Evolutionary conservation across 1,140 invertebrate species (phyloP).

Genomic region (Cyclargus thomasi): DNA sequence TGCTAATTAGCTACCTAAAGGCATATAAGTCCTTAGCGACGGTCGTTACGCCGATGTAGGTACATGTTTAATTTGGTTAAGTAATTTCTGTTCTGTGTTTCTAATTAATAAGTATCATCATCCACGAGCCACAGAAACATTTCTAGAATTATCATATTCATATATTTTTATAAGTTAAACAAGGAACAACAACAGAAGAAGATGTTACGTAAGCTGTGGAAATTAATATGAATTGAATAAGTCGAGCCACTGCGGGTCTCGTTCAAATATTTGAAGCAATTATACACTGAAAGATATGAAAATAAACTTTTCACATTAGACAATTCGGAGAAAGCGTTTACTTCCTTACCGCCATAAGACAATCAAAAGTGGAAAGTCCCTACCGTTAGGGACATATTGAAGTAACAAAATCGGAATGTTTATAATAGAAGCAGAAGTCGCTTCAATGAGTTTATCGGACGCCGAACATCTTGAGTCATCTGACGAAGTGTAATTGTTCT

Average conservation of each 20-base stretch:
- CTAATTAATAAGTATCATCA: conserved; percentile 2
- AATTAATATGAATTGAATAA: background rate
- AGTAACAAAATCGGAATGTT: conserved; percentile 8
- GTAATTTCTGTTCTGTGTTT: background rate
- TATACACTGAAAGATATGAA: background rate
- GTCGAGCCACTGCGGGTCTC: background rate
- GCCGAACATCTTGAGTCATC: background rate
- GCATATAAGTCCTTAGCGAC: background rate
- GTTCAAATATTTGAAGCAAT: background rate
- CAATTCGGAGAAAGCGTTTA: background rate
- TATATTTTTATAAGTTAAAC: background rate
- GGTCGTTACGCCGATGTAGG: background rate
- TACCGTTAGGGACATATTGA: conserved; percentile 1
- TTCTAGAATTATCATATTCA: no score
- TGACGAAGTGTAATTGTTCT: background rate
- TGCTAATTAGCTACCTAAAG: background rate
- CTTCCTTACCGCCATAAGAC: conserved; percentile 2
- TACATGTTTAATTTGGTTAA: background rate
- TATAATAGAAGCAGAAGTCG: background rate
- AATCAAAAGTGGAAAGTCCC: background rate
- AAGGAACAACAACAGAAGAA: background rate
- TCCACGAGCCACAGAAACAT: no score
- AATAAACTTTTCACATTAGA: conserved; percentile 1
- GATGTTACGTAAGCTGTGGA: background rate
- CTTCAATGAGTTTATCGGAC: conserved; percentile 3